Base-by-base conservation (phyloP, 2,888 invertebrate genomes). In the Psylliodes chrysocephalus region DNA sequence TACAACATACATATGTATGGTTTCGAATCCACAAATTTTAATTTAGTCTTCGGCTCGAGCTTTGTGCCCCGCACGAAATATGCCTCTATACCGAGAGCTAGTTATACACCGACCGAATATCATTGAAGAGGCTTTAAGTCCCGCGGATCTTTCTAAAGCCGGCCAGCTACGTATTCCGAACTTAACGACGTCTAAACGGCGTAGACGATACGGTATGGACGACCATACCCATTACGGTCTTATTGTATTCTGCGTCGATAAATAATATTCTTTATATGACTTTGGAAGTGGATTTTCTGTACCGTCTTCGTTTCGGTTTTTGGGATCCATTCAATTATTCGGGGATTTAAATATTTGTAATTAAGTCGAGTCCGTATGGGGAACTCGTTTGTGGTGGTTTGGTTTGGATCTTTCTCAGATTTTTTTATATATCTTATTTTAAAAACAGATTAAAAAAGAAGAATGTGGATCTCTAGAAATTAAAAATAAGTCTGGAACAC, bases 191-290 rank as follows among this genome's bases (percentile, higher is more conserved):
- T 44, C 14, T 30, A 25, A 28, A 18, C 30, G 18, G 42, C 42
- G 22, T 17, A 15, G 22, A 47, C 8, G 4, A 42, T 30, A 30
- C 51, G n/a, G 28, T 33, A 52, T 73, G 77, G 75, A 54, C 73
- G 57, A 63, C 76, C 77, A 71, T 75, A 73, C 77, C 81, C 79
- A 81, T 81, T 81, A 81, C 79, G 68, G 77, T 75, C 78, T 81
- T 80, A 81, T 81, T 81, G 81, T 81, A 79, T 79, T 79, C 80
- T 72, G 75, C 74, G 79, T 79, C 81, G 80, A 81, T 81, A 81
- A 81, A 81, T 81, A 81, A 81, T 81, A 81, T 81, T 81, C 81
- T 81, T 81, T 81, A 81, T 81, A 81, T 79, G 81, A 81, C 78
- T 77, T 74, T 75, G 75, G 70, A 60, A 59, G 59, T 59, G 38